Base-by-base conservation (phyloP, 2,113 vertebrate genomes). In the Campylomormyrus tamandua region DNA sequence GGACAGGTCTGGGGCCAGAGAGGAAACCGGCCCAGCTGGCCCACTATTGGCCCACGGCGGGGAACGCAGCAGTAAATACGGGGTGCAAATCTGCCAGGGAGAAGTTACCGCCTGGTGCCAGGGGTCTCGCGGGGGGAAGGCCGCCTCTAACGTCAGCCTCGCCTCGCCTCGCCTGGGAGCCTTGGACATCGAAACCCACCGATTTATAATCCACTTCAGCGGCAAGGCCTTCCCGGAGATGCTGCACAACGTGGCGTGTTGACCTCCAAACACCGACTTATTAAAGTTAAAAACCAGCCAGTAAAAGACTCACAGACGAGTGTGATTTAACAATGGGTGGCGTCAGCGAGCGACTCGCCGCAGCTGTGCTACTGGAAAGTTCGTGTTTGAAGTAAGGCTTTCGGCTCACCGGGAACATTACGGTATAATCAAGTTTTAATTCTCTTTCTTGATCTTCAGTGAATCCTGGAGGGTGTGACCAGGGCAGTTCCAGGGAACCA, bases 1-100 rank as follows among this genome's bases (percentile, higher is more conserved):
- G 95, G 95, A 95, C 93, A 91, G 93, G 95, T 96, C 95, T 94
- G 92, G 92, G 94, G 95, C 95, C 95, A 94, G 92, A 91, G n/a
- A 91, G 91, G 91, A 93, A 94, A 92, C 92, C 93, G 92, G 94
- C 92, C 92, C 94, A 93, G 93, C 93, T 93, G 95, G 95, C 95
- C 92, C 94, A 92, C 90, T 91, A 92, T 92, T 95, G 94, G 93
- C 94, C 92, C 90, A 92, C 92, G 89, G 85, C 21, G 91, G 92
- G n/a, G n/a, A 94, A 94, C 94, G 91, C 91, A 93, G 90, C 92
- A 93, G 91, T 94, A 93, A 92, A 94, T 94, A 90, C 3, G 91
- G 92, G 91, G 92, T 88, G 92, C 92, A 94, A 93, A 95, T 94
- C 93, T 93, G 91, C 89, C 90, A 91, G 90, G 84, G 91, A 50